These are phyloP conservation scores for Galemys pyrenaicus DNA, from an alignment of 2,113 vertebrate species.

Conservation along the genomic window DNA sequence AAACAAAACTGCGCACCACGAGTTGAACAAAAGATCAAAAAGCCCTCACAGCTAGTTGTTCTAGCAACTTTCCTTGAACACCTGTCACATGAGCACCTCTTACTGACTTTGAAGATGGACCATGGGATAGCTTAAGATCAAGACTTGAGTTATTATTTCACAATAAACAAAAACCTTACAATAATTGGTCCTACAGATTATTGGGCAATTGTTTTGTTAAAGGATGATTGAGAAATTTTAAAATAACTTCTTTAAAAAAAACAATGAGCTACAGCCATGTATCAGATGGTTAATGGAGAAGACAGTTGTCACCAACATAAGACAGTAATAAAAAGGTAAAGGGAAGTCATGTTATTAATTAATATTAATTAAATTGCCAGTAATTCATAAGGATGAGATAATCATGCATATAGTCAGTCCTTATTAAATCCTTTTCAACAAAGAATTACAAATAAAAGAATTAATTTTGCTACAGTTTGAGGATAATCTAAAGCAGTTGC, in stretches of 20 bases:
- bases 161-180: neutral
- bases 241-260: neutral
- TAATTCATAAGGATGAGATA: neutral
- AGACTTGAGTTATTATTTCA: neutral
- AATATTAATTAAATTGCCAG: neutral
- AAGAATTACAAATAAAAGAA: slow-evolving; percentile 2
- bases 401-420: neutral
- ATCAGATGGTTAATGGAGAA: neutral
- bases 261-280: neutral
- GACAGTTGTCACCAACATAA: neutral
- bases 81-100: neutral
- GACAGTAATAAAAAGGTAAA: neutral
- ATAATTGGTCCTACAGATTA: neutral
- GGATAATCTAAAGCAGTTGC: neutral
- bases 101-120: neutral
- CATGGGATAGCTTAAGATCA: neutral
- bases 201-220: neutral
- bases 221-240: neutral
- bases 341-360: neutral
- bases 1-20: no score
- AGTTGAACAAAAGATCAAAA: no score
- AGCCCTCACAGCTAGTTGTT: neutral
- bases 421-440: slow-evolving; percentile 14
- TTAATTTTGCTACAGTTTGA: neutral
- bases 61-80: neutral